Evolutionary conservation across 2,888 invertebrate species (phyloP).

Genomic region (Nephrotoma guestfalica): DNA sequence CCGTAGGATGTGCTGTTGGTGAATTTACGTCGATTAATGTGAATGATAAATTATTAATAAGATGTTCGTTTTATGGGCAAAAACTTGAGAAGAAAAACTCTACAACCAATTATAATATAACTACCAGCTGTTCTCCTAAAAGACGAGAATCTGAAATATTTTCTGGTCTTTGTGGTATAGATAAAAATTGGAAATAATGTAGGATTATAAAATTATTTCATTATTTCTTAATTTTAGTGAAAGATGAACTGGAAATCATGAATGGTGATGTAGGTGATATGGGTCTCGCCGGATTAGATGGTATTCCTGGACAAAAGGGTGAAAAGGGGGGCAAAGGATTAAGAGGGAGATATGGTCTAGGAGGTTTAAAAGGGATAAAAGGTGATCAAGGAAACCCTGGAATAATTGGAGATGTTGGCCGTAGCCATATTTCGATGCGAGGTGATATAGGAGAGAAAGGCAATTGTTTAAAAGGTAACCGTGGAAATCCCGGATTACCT

Average conservation of each 20-base stretch:
- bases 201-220: background rate
- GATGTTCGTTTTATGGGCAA: background rate
- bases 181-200: background rate
- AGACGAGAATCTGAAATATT: background rate
- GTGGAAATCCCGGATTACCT: background rate
- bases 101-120: background rate
- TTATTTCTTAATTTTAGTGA: background rate
- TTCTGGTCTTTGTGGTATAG: background rate
- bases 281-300: background rate
- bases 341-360: no score
- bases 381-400: background rate
- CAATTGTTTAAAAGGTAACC: background rate
- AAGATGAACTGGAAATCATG: background rate
- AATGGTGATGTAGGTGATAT: background rate
- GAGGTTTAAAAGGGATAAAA: background rate
- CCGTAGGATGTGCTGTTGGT: background rate
- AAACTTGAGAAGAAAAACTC: background rate
- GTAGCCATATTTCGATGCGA: background rate
- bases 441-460: background rate
- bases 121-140: background rate
- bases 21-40: background rate
- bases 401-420: background rate
- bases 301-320: background rate
- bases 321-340: background rate
- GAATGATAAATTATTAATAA: background rate